Evolutionary conservation across 2,888 invertebrate species (phyloP).

Genomic region (Drosophila barbarae): DNA sequence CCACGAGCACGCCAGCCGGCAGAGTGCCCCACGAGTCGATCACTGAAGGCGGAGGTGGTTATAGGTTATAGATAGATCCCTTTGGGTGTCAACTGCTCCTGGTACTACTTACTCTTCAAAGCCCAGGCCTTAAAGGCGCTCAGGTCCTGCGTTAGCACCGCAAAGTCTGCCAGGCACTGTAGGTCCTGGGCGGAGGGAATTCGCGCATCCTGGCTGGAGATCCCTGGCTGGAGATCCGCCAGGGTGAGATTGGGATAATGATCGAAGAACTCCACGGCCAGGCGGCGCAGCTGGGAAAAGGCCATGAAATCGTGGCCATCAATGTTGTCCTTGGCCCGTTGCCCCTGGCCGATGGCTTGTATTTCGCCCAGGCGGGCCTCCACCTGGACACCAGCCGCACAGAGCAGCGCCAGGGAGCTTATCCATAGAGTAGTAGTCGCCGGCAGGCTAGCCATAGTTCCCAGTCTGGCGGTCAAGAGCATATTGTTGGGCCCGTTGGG

Average conservation of each 20-base stretch:
- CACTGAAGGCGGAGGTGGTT: constrained; percentile 61
- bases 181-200: constrained; percentile 13
- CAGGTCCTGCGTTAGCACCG: constrained; percentile 12
- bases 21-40: constrained; percentile 79
- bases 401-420: neutral
- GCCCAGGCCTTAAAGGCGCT: constrained; percentile 18
- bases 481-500: neutral
- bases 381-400: neutral
- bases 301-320: constrained; percentile 10
- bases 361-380: constrained; percentile 3
- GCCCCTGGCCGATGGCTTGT: neutral
- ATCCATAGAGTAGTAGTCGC: neutral
- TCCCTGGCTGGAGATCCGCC: constrained; percentile 1
- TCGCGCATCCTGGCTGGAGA: neutral
- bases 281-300: constrained; percentile 34
- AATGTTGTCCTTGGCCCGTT: too few species aligned
- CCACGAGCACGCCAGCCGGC: constrained; percentile 77
- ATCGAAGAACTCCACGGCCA: constrained; percentile 53
- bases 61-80: fast-evolving
- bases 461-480: neutral
- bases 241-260: constrained; percentile 43
- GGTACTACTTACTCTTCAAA: constrained; percentile 24
- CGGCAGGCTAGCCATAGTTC: constrained; percentile 9
- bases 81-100: fast-evolving
- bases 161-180: constrained; percentile 28